Conservation (phyloP, 37 sponge, comb jelly and placozoan species). For the Dysidea cf. avara region DNA sequence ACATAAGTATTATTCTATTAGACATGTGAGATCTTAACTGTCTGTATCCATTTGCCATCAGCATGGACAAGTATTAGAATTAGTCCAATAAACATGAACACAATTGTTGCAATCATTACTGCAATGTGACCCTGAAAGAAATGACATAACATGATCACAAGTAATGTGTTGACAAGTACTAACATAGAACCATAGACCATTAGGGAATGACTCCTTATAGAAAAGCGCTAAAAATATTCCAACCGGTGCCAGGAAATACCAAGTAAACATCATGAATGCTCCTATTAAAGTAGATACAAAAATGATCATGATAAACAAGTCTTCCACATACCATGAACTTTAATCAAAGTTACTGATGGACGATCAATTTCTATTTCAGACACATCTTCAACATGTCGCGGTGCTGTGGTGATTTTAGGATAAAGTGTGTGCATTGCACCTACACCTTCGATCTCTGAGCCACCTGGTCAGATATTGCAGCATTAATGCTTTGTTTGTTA, state of each 20-base stretch:
- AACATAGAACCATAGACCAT: slow-evolving; percentile 77
- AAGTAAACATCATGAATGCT: slow-evolving; percentile 49
- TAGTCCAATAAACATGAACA: slow-evolving; percentile 17
- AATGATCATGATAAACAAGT: too few relatives aligned
- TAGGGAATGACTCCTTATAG: slow-evolving; percentile 61
- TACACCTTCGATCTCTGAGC: too few relatives aligned
- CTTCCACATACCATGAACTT: slow-evolving; percentile 29
- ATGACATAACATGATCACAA: too few relatives aligned
- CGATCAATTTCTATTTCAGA: too few relatives aligned
- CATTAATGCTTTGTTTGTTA: too few relatives aligned
- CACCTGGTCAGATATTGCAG: too few relatives aligned
- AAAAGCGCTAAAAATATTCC: slow-evolving; percentile 60
- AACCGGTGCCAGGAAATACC: slow-evolving; percentile 48
- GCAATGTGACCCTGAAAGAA: slow-evolving; percentile 19
- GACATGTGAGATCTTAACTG: not conserved
- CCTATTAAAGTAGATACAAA: slow-evolving; percentile 24
- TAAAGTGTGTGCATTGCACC: too few relatives aligned
- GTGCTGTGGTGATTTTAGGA: too few relatives aligned
- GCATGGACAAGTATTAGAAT: slow-evolving; percentile 25
- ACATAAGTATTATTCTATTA: not conserved
- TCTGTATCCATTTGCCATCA: slow-evolving; percentile 28
- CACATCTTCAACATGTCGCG: too few relatives aligned
- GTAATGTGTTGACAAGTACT: not conserved
- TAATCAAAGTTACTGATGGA: slow-evolving; percentile 1
- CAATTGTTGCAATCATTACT: slow-evolving; percentile 3